A percentile compares a stretch with the other conserved stretches of the same genome.
Evolutionary conservation across 2,888 invertebrate genomes (phyloP).

Genomic region (Meteorus cinctellus): DNA sequence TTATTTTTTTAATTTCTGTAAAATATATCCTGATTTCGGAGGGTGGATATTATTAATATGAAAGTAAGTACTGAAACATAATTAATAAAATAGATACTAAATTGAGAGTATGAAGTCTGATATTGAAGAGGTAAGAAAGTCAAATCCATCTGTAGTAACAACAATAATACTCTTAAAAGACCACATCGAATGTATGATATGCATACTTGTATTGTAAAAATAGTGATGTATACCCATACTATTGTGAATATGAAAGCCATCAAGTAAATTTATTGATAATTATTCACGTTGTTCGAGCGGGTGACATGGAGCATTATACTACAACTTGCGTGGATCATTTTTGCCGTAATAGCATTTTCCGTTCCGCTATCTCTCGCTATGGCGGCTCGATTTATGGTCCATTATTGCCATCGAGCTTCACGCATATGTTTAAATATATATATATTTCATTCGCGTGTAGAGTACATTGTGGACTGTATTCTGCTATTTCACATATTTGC

Average conservation of each 20-base stretch:
- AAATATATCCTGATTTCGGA: neutral
- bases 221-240: constrained; percentile 17
- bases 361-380: constrained; percentile 13
- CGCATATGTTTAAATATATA: neutral
- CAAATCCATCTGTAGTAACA: no score
- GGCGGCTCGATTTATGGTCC: constrained; percentile 50
- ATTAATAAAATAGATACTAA: no score
- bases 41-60: constrained; percentile 24
- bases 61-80: constrained; percentile 5
- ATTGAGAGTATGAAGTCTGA: no score
- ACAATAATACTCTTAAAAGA: no score
- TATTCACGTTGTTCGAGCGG: constrained; percentile 41
- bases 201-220: neutral
- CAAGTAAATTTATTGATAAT: constrained; percentile 48
- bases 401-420: constrained; percentile 35
- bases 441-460: neutral
- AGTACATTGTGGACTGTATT: neutral
- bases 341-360: constrained; percentile 36
- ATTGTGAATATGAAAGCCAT: constrained; percentile 30
- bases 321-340: constrained; percentile 40
- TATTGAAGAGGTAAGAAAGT: no score
- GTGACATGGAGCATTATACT: constrained; percentile 30
- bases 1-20: neutral
- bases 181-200: neutral
- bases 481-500: neutral